Conservation (phyloP, 2,797 vertebrate species). For the Galaxias olidus region DNA sequence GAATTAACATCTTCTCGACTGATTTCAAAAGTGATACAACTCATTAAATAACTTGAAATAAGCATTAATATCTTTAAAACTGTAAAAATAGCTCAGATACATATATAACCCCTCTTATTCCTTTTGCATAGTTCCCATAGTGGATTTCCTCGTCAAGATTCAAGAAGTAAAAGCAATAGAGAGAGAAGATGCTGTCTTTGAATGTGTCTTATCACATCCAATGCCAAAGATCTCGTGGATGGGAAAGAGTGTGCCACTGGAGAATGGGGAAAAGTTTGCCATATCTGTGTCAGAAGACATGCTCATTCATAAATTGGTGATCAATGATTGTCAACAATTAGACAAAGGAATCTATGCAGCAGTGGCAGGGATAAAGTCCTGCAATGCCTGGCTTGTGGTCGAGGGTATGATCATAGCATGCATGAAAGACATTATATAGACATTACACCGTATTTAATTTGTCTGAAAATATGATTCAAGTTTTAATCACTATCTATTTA, state of each 20-base stretch:
- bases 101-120: neutral
- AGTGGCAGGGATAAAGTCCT: slow-evolving; percentile 70
- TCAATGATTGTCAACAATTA: slow-evolving; percentile 72
- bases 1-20: slow-evolving; percentile 84
- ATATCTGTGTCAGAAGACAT: slow-evolving; percentile 80
- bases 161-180: slow-evolving; percentile 75
- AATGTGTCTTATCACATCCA: slow-evolving; percentile 76
- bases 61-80: neutral
- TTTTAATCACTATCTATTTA: no score
- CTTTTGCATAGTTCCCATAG: slow-evolving; percentile 56
- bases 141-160: slow-evolving; percentile 78
- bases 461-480: no score
- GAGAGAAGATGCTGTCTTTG: slow-evolving; percentile 77
- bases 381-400: slow-evolving; percentile 85
- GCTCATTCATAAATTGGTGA: slow-evolving; percentile 79
- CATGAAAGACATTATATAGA: slow-evolving; percentile 24
- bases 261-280: slow-evolving; percentile 76
- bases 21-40: slow-evolving; percentile 78
- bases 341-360: slow-evolving; percentile 86
- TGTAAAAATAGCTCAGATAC: neutral
- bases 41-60: neutral
- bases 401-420: slow-evolving; percentile 71
- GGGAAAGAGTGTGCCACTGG: slow-evolving; percentile 72
- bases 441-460: neutral
- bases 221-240: slow-evolving; percentile 76